Conservation (phyloP, 2,888 invertebrate genomes). For the Dynastes maya region DNA sequence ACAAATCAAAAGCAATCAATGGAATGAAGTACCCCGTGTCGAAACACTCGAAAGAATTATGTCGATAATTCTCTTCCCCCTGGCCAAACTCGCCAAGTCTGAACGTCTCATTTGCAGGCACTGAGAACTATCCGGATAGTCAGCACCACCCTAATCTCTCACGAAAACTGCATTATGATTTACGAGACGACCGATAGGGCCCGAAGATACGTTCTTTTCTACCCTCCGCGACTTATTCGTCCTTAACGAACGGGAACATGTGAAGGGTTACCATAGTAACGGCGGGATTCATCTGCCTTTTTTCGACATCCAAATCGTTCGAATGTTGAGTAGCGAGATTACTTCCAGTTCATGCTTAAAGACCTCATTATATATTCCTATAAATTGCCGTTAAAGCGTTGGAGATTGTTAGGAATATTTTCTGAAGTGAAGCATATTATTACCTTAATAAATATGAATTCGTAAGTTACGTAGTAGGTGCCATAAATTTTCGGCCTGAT, state of each 20-base stretch:
- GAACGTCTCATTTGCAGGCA: slow-evolving; percentile 26
- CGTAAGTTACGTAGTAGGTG: too few species aligned
- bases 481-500: too few species aligned
- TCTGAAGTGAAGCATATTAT: neutral
- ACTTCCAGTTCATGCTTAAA: neutral
- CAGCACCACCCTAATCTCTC: slow-evolving; percentile 32
- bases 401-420: neutral
- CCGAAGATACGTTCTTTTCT: slow-evolving; percentile 25
- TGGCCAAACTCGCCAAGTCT: neutral
- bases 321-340: slow-evolving; percentile 4
- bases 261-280: slow-evolving; percentile 21
- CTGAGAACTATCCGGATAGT: slow-evolving; percentile 2
- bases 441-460: too few species aligned
- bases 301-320: neutral
- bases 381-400: too few species aligned
- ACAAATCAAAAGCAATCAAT: slow-evolving; percentile 52
- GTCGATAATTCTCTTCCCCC: slow-evolving; percentile 52
- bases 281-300: slow-evolving; percentile 4
- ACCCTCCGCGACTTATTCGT: slow-evolving; percentile 4
- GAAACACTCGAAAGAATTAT: slow-evolving; percentile 56
- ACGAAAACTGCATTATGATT: slow-evolving; percentile 42
- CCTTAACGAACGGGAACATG: slow-evolving; percentile 24
- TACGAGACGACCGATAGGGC: slow-evolving; percentile 30
- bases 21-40: slow-evolving; percentile 48
- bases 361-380: too few species aligned